A percentile compares a stretch with the other conserved stretches of the same genome.
These are phyloP conservation scores for Charina bottae DNA, from an alignment of 2,113 vertebrate genomes.

Conservation along the genomic window DNA sequence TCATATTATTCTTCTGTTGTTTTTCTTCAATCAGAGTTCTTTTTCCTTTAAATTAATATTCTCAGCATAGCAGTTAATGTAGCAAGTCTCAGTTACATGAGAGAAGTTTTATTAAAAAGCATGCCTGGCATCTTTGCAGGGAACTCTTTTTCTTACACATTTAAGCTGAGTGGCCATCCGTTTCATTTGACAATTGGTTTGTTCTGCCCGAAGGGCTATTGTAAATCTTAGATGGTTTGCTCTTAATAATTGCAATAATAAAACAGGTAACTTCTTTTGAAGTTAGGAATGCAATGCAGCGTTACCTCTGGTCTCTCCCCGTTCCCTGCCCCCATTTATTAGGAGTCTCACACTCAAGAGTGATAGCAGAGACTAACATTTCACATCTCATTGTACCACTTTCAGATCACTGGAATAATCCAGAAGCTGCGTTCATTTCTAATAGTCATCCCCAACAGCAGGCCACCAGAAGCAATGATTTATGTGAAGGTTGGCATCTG, in stretches of 20 bases:
- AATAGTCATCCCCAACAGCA: conserved; percentile 3
- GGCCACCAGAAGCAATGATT: conserved; percentile 41
- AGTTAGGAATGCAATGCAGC: conserved; percentile 57
- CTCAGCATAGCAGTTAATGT: conserved; percentile 61
- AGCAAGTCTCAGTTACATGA: conserved; percentile 63
- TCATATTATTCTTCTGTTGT: conserved; percentile 31
- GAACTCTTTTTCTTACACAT: conserved; percentile 65
- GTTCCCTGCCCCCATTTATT: conserved; percentile 47
- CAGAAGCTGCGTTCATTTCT: neutral
- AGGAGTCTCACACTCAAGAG: conserved; percentile 55
- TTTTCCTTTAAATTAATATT: conserved; percentile 59
- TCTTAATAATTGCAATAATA: conserved; percentile 69
- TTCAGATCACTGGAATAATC: conserved; percentile 29
- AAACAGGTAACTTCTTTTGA: conserved; percentile 63
- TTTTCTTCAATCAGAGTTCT: conserved; percentile 49
- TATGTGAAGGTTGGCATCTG: neutral
- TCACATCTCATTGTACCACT: conserved; percentile 58
- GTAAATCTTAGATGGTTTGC: conserved; percentile 64
- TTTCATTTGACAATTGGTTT: conserved; percentile 71
- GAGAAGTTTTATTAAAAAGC: conserved; percentile 70
- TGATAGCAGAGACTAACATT: conserved; percentile 60
- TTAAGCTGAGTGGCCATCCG: conserved; percentile 67
- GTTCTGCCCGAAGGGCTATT: conserved; percentile 69
- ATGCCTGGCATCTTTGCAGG: conserved; percentile 63
- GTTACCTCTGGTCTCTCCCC: neutral